Evolutionary conservation across 2,113 vertebrate species (phyloP).

Genomic region (Climacteris rufus): DNA sequence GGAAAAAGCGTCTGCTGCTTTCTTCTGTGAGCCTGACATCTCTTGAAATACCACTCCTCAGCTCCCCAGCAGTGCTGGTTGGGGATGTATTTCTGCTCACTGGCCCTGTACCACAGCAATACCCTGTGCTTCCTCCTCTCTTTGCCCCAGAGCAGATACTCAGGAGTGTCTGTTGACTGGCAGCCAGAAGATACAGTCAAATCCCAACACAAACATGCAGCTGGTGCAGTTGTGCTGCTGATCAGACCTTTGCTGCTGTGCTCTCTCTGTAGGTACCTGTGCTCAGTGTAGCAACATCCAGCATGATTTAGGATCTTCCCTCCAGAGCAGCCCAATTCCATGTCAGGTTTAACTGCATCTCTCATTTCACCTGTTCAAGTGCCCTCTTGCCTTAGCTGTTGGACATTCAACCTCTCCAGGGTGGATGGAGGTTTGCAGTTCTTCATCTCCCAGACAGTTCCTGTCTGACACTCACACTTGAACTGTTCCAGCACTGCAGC

Average conservation of each 20-base stretch:
- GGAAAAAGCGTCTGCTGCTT: slow-evolving; percentile 21
- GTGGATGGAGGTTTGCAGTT: background rate
- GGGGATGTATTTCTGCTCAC: background rate
- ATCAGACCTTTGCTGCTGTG: background rate
- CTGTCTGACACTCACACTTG: background rate
- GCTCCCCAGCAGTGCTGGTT: background rate
- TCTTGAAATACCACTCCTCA: background rate
- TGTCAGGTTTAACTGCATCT: background rate
- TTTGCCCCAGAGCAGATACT: background rate
- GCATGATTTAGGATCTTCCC: background rate
- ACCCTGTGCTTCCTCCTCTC: background rate
- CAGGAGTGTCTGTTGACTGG: background rate
- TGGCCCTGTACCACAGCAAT: rapidly evolving
- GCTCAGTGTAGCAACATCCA: background rate
- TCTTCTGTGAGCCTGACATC: background rate
- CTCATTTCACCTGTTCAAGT: background rate
- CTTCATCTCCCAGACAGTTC: background rate
- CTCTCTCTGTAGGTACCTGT: background rate
- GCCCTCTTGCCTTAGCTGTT: background rate
- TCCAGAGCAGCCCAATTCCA: background rate
- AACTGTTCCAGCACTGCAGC: background rate
- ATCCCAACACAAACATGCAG: background rate
- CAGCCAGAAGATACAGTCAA: background rate
- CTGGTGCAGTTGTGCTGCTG: background rate
- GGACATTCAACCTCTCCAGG: background rate